Evolutionary conservation across 2,797 vertebrate species (phyloP).

Genomic region (Myripristis murdjan): DNA sequence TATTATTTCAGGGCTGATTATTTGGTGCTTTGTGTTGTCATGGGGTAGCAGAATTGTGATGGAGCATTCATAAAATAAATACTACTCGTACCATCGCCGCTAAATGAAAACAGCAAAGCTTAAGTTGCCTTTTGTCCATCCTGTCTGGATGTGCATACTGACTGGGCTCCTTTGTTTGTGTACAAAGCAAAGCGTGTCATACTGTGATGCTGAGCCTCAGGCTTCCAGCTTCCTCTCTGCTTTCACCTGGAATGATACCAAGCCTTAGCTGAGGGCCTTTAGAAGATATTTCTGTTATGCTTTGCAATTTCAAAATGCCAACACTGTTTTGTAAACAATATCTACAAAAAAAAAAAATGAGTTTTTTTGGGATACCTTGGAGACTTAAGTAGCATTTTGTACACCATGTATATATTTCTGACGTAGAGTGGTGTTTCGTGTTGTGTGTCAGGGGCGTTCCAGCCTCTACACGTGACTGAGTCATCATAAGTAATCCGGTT

Average conservation of each 20-base stretch:
- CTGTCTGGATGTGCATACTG: not conserved
- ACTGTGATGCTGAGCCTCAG: not conserved
- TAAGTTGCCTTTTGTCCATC: not conserved
- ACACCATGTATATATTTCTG: no score
- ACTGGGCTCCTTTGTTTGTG: not conserved
- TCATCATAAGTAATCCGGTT: conserved; percentile 29
- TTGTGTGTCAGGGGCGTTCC: not conserved
- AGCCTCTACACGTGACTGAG: conserved; percentile 29
- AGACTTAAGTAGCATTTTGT: no score
- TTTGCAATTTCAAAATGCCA: no score
- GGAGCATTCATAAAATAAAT: conserved; percentile 23
- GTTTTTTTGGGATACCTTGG: no score
- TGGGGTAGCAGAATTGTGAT: conserved; percentile 6
- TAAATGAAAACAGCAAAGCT: conserved; percentile 13
- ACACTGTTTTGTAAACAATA: no score
- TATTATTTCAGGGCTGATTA: conserved; percentile 44
- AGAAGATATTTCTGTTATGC: no score
- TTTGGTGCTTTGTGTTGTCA: conserved; percentile 29
- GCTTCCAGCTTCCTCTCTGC: not conserved
- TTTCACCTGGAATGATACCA: conserved; percentile 6
- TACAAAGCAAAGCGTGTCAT: not conserved
- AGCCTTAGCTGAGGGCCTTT: not conserved
- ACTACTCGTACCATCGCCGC: not conserved
- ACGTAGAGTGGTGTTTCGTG: no score
- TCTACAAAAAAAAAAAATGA: no score